Evolutionary conservation across 2,797 vertebrate species (phyloP).

Genomic region (Melanogrammus aeglefinus): DNA sequence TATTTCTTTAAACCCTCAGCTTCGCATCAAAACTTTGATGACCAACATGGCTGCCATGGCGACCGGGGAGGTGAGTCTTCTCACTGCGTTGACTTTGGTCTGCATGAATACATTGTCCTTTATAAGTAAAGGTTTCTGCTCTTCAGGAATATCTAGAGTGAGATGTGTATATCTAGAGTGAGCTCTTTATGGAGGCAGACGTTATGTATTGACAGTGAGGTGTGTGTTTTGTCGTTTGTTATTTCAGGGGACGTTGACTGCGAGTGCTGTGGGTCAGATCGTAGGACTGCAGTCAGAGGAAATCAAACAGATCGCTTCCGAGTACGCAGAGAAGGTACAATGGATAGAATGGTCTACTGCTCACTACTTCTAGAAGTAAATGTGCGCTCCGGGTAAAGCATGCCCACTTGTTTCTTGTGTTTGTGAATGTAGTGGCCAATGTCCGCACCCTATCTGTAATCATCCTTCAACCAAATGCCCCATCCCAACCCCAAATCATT

Average conservation of each 20-base stretch:
- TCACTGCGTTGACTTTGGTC: not conserved
- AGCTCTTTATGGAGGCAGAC: too few species aligned
- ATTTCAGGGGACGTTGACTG: conserved; percentile 86
- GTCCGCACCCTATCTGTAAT: too few species aligned
- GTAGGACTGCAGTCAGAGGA: conserved; percentile 92
- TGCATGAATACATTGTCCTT: not conserved
- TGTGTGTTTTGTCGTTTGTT: not conserved
- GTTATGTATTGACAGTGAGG: too few species aligned
- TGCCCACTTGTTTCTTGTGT: not conserved
- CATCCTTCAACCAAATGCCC: too few species aligned
- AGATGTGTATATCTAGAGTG: not conserved
- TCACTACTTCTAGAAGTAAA: not conserved
- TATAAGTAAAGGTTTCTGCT: too few species aligned
- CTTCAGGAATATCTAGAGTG: too few species aligned
- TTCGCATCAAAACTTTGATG: conserved; percentile 89
- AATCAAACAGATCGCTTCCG: conserved; percentile 92
- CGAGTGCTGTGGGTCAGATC: conserved; percentile 92
- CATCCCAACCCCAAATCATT: too few species aligned
- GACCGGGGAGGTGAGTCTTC: conserved; percentile 80
- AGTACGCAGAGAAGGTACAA: conserved; percentile 92
- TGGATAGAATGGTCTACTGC: not conserved
- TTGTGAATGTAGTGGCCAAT: not conserved
- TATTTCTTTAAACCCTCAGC: conserved; percentile 54
- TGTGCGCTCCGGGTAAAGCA: too few species aligned
- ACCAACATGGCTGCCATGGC: conserved; percentile 93